Evolutionary conservation across 2,797 vertebrate genomes (phyloP), one percentile per base, ranked within the genome.

Genomic region (Hippocampus kuda): DNA sequence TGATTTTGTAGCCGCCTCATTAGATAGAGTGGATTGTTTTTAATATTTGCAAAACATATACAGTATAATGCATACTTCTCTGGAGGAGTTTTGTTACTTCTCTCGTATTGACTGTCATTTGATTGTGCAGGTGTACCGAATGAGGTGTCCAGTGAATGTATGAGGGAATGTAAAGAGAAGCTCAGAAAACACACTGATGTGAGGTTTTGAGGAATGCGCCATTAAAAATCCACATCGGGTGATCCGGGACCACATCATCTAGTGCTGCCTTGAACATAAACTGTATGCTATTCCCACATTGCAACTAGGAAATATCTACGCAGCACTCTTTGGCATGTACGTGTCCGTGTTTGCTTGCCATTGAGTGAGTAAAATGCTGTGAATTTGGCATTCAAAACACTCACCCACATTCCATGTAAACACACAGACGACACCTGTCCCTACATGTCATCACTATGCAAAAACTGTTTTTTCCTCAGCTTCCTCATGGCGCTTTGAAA

Each of bases 371-470:
- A 59, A 73, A 76, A 76, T 54, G 60, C 67, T 56, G 46, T 67
- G 69, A 66, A 75, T 68, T 51, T 70, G 49, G 56, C 65, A 70
- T 27, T 62, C 42, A 69, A 66, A 66, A 68, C 59, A 69, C 51
- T 34, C 62, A 74, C 67, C 72, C 76, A 75, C 66, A 67, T 54
- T 41, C 66, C 62, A 63, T 72, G 74, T 74, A 75, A 77, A 83
- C 78, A 84, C 60, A 74, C 71, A 67, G 59, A 48, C 71, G 79
- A 77, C 85, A 88, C 84, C 86, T 86, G 84, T 75, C 76, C 76
- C 78, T 68, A 59, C 70, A 71, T 8, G 34, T 76, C 77, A 85
- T 78, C 76, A 75, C 76, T 70, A 81, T 80, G 77, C 75, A 82
- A 84, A 88, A 84, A 77, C 34, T 8, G 34, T 7, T 38, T 38